Base-by-base conservation (phyloP, 2,113 vertebrate species). In the Hemichromis elongatus region DNA sequence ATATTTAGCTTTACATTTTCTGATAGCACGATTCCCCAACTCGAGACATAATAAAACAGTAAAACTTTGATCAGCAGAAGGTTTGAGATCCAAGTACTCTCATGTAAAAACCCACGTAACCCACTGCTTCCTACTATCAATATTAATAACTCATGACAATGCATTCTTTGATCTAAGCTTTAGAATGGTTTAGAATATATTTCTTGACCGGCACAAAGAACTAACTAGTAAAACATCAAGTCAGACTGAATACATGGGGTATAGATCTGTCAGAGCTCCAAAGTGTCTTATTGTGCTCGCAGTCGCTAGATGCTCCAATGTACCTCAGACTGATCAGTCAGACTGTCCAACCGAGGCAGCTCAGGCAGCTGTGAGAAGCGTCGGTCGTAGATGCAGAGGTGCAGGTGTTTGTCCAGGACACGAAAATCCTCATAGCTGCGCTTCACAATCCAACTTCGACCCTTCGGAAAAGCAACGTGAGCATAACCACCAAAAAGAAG, bases 361-460 rank as follows among this genome's bases (percentile, higher is more conserved):
- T 99, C 98, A 1, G 98, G 93, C 84, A 99, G 97, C 96, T 99
- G 98, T 12, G 98, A 99, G 95, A 99, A 99, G 63, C 98, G 97
- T 6, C 99, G 96, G 95, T 99, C 99, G 61, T 99, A 99, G 87
- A 99, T 99, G 92, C 99, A 99, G 2, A 99, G 96, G 93, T 99
- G 99, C 82, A 99, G 97, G 78, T 99, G 98, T 47, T 99, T 99
- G 92, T 99, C 99, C 77, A 99, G 96, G 24, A 99, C 98, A 13
- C 98, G 91, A 88, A 99, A 99, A 96, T 99, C 99, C 96, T 99
- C 99, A 95, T 99, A 99, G 94, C 98, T 99, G 91, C 99, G 96
- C 93, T 98, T 99, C 94, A 99, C 98, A 14, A 99, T 98, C 98
- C 99, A 99, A 94, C 98, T 99, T 73, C 98, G 98, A 85, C 98